These are phyloP conservation scores for Phoenicopterus ruber DNA, from an alignment of 2,113 vertebrate genomes.

Conservation along the genomic window DNA sequence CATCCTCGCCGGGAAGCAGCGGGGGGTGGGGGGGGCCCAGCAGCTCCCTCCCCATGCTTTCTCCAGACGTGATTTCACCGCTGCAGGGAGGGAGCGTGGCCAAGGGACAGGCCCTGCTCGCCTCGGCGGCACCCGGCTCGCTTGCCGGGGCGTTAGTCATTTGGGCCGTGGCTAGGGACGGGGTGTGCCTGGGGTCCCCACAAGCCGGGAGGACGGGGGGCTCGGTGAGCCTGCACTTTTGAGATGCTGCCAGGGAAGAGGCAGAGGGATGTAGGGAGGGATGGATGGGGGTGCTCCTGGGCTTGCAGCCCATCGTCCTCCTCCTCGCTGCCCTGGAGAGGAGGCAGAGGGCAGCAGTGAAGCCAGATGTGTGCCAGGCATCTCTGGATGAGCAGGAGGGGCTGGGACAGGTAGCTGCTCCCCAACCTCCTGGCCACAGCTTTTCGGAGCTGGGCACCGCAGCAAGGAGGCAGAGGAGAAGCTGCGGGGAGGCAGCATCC, in stretches of 20 bases:
- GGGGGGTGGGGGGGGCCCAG: no score
- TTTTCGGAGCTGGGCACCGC: background rate
- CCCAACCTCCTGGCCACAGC: background rate
- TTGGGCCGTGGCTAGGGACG: background rate
- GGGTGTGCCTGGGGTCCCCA: background rate
- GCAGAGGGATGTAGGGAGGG: background rate
- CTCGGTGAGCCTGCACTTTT: background rate
- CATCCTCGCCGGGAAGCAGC: background rate
- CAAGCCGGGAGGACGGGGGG: accelerated
- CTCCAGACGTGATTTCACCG: constrained; percentile 64
- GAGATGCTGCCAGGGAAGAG: background rate
- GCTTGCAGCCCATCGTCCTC: accelerated
- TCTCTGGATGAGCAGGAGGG: background rate
- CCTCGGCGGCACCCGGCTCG: background rate
- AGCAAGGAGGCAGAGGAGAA: background rate
- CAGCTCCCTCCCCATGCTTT: background rate
- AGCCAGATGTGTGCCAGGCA: background rate
- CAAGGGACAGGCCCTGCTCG: constrained; percentile 16
- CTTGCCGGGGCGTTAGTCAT: constrained; percentile 12
- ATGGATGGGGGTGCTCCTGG: background rate
- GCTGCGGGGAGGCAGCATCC: background rate
- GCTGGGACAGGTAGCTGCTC: background rate
- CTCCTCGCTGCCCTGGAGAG: background rate
- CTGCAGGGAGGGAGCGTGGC: background rate
- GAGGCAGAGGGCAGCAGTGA: background rate